Base-by-base conservation (phyloP, 37 sponge, comb jelly and placozoan species). In the Diacarnus erythraeanus region DNA sequence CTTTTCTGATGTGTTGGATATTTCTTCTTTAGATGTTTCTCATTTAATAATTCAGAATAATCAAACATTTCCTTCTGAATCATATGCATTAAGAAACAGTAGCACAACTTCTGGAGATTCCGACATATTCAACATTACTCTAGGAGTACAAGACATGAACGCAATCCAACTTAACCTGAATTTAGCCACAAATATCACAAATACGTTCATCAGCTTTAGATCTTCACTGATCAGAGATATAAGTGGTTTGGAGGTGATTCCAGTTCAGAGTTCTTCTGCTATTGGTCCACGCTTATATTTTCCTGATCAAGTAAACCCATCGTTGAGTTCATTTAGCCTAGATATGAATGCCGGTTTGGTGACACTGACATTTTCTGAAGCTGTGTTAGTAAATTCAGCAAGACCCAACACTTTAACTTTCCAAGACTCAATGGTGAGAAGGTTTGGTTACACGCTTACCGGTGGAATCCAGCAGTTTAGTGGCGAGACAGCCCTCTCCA, bases 301-400 rank as follows among this genome's bases (percentile, higher is more conserved):
- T 34, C 40, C 80, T 3, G 92, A 92, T 57, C 76, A 56, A 2
- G 29, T 56, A 0, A 3, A 22, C 0, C 92, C 88, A 5, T 33
- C 31, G 38, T 68, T 90, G 35, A 26, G 26, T 0, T 39, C 25
- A 44, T 94, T 73, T 43, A 66, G 80, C 12, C 71, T 94, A 42
- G 88, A 94, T 57, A 80, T 94, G 84, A 77, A 94, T 72, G 38
- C 18, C 21, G 88, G 95, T 20, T 25, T 77, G 20, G 35, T 94
- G 21, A 1, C 40, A 0, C 58, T 94, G 22, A 41, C 65, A 30
- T 94, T 87, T 65, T 38, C 43, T 73, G 85, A 94, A 72, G 76
- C 87, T 3, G 65, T 92, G 64, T 23, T 85, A 56, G 80, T 56
- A 56, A 33, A 33, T 64, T 38, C 79, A 4, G 61, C 81, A 30